Conservation (phyloP, 2,888 invertebrate species). For the Callyntrura sp. region DNA sequence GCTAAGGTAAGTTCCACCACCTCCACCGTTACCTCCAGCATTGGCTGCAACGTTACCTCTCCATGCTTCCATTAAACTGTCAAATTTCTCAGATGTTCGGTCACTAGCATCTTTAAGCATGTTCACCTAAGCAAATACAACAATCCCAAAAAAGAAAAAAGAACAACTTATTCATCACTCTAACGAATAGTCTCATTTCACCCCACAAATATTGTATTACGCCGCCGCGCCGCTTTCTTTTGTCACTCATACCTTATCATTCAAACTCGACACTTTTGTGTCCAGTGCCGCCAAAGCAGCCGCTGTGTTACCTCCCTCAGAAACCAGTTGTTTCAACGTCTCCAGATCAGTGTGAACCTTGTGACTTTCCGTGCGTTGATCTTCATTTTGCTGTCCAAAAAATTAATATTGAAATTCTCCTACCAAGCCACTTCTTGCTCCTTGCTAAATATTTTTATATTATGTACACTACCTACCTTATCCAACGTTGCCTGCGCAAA, state of each 20-base stretch:
- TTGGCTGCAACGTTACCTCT: conserved; percentile 58
- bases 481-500: conserved; percentile 85
- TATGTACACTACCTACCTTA: too few species aligned
- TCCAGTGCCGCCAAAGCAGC: conserved; percentile 48
- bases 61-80: conserved; percentile 81
- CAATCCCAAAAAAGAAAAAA: background rate
- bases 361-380: conserved; percentile 49
- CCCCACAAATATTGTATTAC: conserved; percentile 10
- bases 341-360: conserved; percentile 50
- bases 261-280: conserved; percentile 36
- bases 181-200: background rate
- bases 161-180: background rate
- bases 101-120: conserved; percentile 77
- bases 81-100: conserved; percentile 78
- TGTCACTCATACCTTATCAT: conserved; percentile 69
- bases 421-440: conserved; percentile 3
- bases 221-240: too few species aligned
- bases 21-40: conserved; percentile 58
- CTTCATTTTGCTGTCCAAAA: conserved; percentile 55
- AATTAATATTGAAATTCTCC: too few species aligned
- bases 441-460: background rate
- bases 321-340: conserved; percentile 24
- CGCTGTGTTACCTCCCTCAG: conserved; percentile 22
- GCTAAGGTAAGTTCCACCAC: conserved; percentile 67
- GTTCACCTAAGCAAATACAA: conserved; percentile 78